These are phyloP conservation scores for Diadumene lineata DNA, from an alignment of 92 coral and sea anemone genomes.

Conservation along the genomic window DNA sequence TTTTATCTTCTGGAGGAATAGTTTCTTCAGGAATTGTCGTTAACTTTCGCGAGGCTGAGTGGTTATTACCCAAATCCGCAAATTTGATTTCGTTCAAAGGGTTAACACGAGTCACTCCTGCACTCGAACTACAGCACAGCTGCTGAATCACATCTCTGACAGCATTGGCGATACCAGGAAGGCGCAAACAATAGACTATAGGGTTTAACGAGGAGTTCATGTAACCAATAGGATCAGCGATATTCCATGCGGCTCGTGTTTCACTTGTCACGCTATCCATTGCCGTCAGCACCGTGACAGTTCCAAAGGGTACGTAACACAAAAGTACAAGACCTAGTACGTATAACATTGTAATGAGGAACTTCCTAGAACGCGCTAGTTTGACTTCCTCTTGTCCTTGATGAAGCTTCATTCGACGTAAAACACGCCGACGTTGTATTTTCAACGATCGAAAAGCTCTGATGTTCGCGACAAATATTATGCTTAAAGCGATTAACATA, in stretches of 20 bases:
- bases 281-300: slow-evolving; percentile 28
- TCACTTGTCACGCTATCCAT: slow-evolving; percentile 17
- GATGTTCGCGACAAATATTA: slow-evolving; percentile 20
- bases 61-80: neutral
- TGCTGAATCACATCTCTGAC: neutral
- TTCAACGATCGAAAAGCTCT: slow-evolving; percentile 28
- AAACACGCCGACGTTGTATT: neutral
- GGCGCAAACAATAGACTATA: slow-evolving; percentile 22
- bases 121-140: neutral
- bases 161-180: slow-evolving; percentile 20
- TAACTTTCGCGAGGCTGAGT: no score
- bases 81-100: neutral
- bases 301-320: slow-evolving; percentile 29
- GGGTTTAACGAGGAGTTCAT: slow-evolving; percentile 36
- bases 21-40: slow-evolving; percentile 14
- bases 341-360: slow-evolving; percentile 25
- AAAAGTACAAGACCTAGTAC: slow-evolving; percentile 22
- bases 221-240: slow-evolving; percentile 30
- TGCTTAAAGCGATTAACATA: slow-evolving; percentile 5
- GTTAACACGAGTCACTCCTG: neutral
- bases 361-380: slow-evolving; percentile 16
- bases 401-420: slow-evolving; percentile 23
- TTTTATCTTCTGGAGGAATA: neutral
- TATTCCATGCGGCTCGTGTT: slow-evolving; percentile 35
- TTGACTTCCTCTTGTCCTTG: slow-evolving; percentile 23